Conservation (phyloP, 2,888 invertebrate species). For the Notocelia uddmanniana region DNA sequence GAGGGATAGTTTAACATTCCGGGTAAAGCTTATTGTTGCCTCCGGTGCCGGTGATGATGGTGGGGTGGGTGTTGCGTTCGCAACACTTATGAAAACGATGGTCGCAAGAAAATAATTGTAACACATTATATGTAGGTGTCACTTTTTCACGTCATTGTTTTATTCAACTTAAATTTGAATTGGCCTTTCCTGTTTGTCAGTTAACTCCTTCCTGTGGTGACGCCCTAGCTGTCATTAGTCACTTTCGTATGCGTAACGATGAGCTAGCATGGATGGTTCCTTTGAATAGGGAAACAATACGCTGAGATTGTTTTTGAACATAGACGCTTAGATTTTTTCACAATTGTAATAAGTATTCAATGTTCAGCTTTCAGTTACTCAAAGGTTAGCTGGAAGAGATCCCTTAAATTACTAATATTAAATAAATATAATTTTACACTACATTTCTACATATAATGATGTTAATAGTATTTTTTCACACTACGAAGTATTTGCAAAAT, state of each 20-base stretch:
- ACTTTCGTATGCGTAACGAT: slow-evolving; percentile 40
- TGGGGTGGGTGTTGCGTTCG: no score
- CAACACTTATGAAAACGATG: neutral
- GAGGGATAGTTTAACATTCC: neutral
- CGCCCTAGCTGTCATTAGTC: slow-evolving; percentile 28
- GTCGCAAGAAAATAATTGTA: neutral
- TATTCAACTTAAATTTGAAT: slow-evolving; percentile 48
- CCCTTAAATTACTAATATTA: no score
- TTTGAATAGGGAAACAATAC: neutral
- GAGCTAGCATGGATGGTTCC: neutral
- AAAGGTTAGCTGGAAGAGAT: no score
- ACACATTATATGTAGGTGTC: neutral
- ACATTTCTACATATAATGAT: no score
- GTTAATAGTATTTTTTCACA: neutral
- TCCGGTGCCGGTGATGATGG: no score
- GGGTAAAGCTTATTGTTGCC: no score
- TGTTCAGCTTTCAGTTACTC: no score
- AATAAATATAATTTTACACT: no score
- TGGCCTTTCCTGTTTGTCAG: slow-evolving; percentile 59
- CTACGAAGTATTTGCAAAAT: neutral
- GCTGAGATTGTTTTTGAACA: neutral
- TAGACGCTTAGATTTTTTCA: neutral
- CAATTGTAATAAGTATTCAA: neutral
- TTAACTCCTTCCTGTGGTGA: slow-evolving; percentile 47
- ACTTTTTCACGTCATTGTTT: slow-evolving; percentile 11